Evolutionary conservation across 2,113 vertebrate genomes (phyloP).

Genomic region (Rynchops niger): DNA sequence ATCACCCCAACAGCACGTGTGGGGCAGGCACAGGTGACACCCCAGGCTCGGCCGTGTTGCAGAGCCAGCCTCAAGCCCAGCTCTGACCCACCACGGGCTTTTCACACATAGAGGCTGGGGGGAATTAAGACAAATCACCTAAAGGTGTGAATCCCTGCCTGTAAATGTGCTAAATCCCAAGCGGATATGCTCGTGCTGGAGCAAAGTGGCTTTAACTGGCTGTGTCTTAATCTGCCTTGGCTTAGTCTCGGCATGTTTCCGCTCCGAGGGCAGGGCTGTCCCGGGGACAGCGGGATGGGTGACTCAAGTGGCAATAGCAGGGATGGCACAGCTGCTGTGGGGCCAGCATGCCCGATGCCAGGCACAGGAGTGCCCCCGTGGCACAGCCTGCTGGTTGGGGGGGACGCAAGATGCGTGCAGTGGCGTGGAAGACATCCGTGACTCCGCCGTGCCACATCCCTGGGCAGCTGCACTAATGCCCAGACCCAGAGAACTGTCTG

Average conservation of each 20-base stretch:
- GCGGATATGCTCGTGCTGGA: background rate
- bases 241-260: background rate
- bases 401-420: accelerated
- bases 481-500: background rate
- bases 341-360: accelerated
- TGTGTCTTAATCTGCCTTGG: background rate
- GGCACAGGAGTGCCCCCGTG: background rate
- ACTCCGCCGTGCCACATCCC: accelerated
- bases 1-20: accelerated
- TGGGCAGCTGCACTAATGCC: background rate
- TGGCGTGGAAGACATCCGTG: background rate
- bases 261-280: background rate
- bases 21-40: background rate
- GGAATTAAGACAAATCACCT: constrained; percentile 45
- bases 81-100: background rate
- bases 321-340: background rate
- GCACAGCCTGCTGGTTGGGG: background rate
- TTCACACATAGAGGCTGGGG: background rate
- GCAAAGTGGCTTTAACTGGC: constrained; percentile 43
- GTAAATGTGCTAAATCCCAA: constrained; percentile 53
- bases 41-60: accelerated
- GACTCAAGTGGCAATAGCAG: background rate
- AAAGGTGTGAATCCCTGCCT: constrained; percentile 55
- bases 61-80: background rate
- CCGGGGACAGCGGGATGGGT: background rate